phyloP scores from a whole-genome alignment of 2,113 vertebrate species.

The Cyprinodon tularosa region DNA sequence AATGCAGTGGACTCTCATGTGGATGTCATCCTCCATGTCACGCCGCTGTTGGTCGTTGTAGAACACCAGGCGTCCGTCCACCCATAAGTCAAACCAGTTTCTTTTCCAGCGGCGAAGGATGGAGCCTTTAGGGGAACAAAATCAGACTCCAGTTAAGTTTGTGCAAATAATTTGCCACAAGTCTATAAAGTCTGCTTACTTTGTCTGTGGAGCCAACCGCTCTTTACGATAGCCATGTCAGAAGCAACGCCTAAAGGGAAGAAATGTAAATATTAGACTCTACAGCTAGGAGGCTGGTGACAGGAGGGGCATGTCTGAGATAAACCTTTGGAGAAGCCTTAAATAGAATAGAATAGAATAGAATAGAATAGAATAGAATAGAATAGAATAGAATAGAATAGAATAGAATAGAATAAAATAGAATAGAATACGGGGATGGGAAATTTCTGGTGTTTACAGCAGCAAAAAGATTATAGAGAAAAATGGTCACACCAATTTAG shows the following conservation, averaged over 20 bases:
- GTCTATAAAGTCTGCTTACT: constrained; percentile 63
- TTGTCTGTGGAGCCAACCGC: constrained; percentile 82
- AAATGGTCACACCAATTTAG: too few relatives aligned
- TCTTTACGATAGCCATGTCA: constrained; percentile 81
- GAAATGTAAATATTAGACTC: background rate
- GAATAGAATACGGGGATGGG: too few relatives aligned
- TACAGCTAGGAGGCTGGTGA: background rate
- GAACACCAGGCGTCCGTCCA: constrained; percentile 90
- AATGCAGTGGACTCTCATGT: constrained; percentile 92
- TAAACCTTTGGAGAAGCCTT: constrained; percentile 37
- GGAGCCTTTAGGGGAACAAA: constrained; percentile 76
- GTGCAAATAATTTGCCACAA: too few relatives aligned
- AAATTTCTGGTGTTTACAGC: background rate
- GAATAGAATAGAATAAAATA: too few relatives aligned
- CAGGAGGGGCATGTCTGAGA: constrained; percentile 31
- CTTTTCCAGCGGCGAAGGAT: constrained; percentile 95
- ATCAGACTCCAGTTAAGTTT: background rate
- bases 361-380: too few relatives aligned
- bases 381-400: too few relatives aligned
- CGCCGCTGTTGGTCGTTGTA: constrained; percentile 88
- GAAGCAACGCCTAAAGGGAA: constrained; percentile 36
- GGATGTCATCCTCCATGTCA: constrained; percentile 91
- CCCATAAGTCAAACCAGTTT: constrained; percentile 98
- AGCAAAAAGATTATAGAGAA: background rate
- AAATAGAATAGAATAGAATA: too few relatives aligned